A percentile compares a stretch with the other conserved stretches of the same genome.
Conservation (phyloP, 2,797 vertebrate genomes). For the Xiphophorus birchmanni region DNA sequence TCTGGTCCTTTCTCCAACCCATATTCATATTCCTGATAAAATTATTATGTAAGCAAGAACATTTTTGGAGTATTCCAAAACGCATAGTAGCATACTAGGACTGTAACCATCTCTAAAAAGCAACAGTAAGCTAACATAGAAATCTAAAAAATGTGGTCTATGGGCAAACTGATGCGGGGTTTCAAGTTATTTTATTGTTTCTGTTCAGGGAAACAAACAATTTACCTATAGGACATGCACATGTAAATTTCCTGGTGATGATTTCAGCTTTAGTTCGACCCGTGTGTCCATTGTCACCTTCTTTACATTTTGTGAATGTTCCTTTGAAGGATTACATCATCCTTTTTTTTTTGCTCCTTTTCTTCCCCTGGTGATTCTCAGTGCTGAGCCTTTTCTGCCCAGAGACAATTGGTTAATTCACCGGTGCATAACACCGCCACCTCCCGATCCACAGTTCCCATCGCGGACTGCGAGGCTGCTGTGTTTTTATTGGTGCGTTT, state of each 20-base stretch:
- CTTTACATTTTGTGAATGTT: slow-evolving; percentile 43
- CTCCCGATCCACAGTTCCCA: slow-evolving; percentile 56
- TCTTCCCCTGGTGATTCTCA: slow-evolving; percentile 51
- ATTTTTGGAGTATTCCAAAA: not conserved
- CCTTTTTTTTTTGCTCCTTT: slow-evolving; percentile 45
- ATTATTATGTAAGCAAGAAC: not conserved
- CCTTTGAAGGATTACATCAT: slow-evolving; percentile 81
- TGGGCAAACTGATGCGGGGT: not conserved
- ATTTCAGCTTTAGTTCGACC: not conserved
- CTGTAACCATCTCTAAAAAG: not conserved
- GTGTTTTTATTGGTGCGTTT: slow-evolving; percentile 28
- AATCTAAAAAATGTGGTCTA: not conserved
- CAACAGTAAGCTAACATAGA: not conserved
- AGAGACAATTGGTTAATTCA: slow-evolving; percentile 80
- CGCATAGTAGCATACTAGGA: not conserved
- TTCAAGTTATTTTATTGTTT: not conserved
- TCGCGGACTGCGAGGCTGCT: slow-evolving; percentile 5
- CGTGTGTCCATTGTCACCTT: not conserved
- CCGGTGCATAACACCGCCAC: slow-evolving; percentile 70
- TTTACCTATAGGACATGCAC: not conserved
- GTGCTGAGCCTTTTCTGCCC: slow-evolving; percentile 78
- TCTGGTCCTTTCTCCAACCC: not conserved
- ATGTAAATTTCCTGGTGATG: not conserved
- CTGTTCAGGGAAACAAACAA: not conserved
- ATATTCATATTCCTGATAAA: not conserved